phyloP scores from a whole-genome alignment of 2,888 invertebrate genomes.

The Eristalinus aeneus region DNA sequence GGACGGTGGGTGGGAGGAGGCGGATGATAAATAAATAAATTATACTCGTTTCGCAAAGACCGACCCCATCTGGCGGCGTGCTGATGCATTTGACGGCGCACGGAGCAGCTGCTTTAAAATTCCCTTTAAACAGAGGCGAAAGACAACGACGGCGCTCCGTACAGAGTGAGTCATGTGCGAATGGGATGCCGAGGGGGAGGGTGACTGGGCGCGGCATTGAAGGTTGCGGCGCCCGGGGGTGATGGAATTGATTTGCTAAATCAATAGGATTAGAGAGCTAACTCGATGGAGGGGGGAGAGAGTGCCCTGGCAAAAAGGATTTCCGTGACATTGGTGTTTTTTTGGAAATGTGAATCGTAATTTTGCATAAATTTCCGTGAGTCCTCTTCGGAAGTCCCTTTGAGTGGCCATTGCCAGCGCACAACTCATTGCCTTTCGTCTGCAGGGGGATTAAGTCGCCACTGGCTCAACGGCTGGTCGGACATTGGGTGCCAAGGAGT shows the following conservation, averaged over 20 bases:
- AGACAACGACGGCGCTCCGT: not conserved
- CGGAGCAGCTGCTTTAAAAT: constrained; percentile 39
- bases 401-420: not conserved
- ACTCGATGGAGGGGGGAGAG: not conserved
- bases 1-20: not conserved
- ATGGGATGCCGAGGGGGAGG: too few species aligned
- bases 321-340: not conserved
- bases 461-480: not conserved
- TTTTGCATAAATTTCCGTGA: too few species aligned
- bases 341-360: not conserved
- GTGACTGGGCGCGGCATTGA: constrained; percentile 6
- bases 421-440: not conserved
- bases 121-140: constrained; percentile 35
- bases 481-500: too few species aligned
- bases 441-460: not conserved
- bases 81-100: constrained; percentile 3
- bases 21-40: constrained; percentile 64
- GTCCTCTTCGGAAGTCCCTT: not conserved
- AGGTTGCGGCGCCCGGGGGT: constrained; percentile 37
- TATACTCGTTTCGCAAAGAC: constrained; percentile 33
- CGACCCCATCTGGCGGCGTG: not conserved
- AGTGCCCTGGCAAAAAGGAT: too few species aligned
- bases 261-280: constrained; percentile 32
- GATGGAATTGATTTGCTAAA: constrained; percentile 52
- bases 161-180: not conserved